These are phyloP conservation scores for Chunga burmeisteri DNA, from an alignment of 2,113 vertebrate species.

Conservation along the genomic window DNA sequence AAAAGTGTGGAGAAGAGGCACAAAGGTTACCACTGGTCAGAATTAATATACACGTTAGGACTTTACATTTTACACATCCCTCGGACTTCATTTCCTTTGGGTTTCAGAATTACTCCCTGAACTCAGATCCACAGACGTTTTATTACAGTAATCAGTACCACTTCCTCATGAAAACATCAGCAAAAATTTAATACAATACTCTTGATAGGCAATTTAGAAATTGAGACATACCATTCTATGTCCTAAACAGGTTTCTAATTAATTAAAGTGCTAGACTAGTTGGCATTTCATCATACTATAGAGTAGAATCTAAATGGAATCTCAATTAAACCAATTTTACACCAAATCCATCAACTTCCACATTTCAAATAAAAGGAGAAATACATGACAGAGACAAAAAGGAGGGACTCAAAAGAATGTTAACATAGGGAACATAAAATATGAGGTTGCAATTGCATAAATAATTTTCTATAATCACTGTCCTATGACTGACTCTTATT, in stretches of 20 bases:
- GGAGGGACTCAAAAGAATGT: neutral
- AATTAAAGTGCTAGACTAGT: neutral
- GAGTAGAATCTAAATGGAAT: constrained; percentile 3
- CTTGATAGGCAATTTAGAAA: constrained; percentile 17
- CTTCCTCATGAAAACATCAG: constrained; percentile 21
- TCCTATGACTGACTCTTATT: neutral
- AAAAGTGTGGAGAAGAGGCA: neutral
- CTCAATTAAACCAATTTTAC: constrained; percentile 15
- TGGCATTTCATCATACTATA: neutral
- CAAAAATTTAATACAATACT: neutral
- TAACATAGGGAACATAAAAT: neutral
- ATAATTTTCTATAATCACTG: neutral
- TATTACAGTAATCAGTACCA: neutral
- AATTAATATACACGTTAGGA: neutral
- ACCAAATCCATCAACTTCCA: neutral
- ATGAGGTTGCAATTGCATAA: neutral
- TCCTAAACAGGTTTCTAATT: constrained; percentile 33
- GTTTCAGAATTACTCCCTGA: neutral
- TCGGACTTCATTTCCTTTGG: neutral
- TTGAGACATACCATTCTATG: neutral
- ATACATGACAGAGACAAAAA: neutral
- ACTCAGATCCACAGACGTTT: neutral
- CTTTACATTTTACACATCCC: neutral
- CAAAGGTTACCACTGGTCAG: neutral
- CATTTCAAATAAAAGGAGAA: neutral